Evolutionary conservation across 2,888 invertebrate genomes (phyloP).

Genomic region (Ischnus inquisitorius): DNA sequence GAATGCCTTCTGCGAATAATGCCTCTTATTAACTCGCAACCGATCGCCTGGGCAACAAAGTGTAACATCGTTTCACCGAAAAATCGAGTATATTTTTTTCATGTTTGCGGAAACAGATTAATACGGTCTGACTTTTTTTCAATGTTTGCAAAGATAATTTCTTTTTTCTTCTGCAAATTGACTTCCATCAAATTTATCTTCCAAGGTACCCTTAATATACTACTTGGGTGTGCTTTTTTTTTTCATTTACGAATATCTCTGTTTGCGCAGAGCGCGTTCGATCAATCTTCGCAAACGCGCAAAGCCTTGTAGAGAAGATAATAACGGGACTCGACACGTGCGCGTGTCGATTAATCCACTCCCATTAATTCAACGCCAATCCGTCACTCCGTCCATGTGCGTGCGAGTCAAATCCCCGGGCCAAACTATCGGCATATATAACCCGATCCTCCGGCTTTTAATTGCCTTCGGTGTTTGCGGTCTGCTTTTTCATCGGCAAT

Average conservation of each 20-base stretch:
- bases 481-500: conserved; percentile 52
- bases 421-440: background rate
- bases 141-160: background rate
- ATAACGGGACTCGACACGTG: conserved; percentile 20
- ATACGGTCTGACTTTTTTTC: too few relatives aligned
- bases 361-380: conserved; percentile 38
- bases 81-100: too few relatives aligned
- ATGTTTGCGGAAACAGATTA: too few relatives aligned
- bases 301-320: background rate
- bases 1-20: background rate
- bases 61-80: too few relatives aligned
- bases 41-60: too few relatives aligned
- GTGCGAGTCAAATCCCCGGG: conserved; percentile 3
- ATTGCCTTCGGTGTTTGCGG: conserved; percentile 56
- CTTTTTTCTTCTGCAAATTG: background rate
- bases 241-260: background rate
- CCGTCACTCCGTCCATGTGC: conserved; percentile 33
- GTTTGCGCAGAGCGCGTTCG: background rate
- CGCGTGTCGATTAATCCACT: conserved; percentile 42
- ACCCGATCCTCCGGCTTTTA: conserved; percentile 39
- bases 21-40: too few relatives aligned
- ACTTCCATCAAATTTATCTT: background rate
- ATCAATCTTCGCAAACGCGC: background rate
- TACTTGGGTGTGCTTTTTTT: background rate
- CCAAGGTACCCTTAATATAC: background rate